A percentile compares a stretch with the other conserved stretches of the same genome.
Conservation (phyloP, 1,140 invertebrate species). For the Camponotus pennsylvanicus region DNA sequence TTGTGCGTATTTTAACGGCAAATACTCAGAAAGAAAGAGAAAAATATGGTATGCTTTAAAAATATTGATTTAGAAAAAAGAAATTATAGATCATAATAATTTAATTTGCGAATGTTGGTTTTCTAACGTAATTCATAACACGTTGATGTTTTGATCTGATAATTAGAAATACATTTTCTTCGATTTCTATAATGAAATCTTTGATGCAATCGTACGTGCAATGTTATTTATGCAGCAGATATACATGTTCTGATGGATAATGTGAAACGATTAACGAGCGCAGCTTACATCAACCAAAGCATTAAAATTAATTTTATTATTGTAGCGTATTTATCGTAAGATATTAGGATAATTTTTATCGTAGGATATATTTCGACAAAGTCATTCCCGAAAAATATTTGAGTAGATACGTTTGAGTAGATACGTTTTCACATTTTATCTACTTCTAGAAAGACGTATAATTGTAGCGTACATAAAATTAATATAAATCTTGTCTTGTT, state of each 20-base stretch:
- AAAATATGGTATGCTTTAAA: not conserved
- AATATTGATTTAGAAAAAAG: not conserved
- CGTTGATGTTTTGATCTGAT: constrained; percentile 20
- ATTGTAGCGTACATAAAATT: not conserved
- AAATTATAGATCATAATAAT: not conserved
- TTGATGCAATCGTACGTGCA: not conserved
- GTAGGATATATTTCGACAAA: not conserved
- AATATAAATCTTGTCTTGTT: not conserved
- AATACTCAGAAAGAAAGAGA: not conserved
- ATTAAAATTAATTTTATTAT: constrained; percentile 49
- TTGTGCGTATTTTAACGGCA: constrained; percentile 20
- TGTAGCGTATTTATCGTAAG: constrained; percentile 33
- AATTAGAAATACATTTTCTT: constrained; percentile 39
- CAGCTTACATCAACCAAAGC: constrained; percentile 15
- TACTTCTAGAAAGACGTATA: constrained; percentile 1
- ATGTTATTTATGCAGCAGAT: not conserved
- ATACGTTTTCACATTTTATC: not conserved
- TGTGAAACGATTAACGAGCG: not conserved
- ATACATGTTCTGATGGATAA: constrained; percentile 11
- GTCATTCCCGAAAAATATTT: constrained; percentile 28
- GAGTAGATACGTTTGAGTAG: constrained; percentile 11
- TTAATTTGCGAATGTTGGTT: constrained; percentile 31
- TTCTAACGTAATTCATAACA: constrained; percentile 8
- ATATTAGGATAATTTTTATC: not conserved
- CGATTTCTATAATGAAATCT: not conserved